Evolutionary conservation across 1,140 invertebrate genomes (phyloP).

Genomic region (Vanessa tameamea): DNA sequence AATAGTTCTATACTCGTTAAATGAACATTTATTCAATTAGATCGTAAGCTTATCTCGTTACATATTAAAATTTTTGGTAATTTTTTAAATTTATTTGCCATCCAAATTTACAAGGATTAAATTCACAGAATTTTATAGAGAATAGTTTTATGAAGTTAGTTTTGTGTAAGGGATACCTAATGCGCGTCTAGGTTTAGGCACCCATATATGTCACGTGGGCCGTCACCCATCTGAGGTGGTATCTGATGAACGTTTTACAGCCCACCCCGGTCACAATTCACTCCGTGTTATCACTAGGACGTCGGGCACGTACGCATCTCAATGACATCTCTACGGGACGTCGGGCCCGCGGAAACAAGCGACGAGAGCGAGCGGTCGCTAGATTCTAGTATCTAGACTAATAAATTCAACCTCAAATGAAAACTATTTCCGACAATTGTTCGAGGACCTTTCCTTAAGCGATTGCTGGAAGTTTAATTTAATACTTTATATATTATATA

Average conservation of each 20-base stretch:
- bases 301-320: conserved; percentile 57
- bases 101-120: too few relatives aligned
- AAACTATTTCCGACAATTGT: too few relatives aligned
- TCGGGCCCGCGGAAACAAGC: conserved; percentile 35
- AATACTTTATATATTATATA: too few relatives aligned
- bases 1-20: too few relatives aligned
- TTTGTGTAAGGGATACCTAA: neutral
- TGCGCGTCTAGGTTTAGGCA: conserved; percentile 42
- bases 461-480: too few relatives aligned
- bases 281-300: conserved; percentile 51
- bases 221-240: conserved; percentile 52
- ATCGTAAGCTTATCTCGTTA: too few relatives aligned
- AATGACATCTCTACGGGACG: conserved; percentile 58
- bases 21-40: too few relatives aligned
- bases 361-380: conserved; percentile 34
- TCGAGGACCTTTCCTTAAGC: too few relatives aligned
- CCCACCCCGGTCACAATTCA: conserved; percentile 57
- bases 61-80: too few relatives aligned
- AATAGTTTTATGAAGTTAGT: neutral
- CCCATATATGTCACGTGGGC: conserved; percentile 43
- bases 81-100: too few relatives aligned
- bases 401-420: too few relatives aligned
- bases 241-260: conserved; percentile 68
- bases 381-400: neutral
- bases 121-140: too few relatives aligned